Evolutionary conservation across 2,113 vertebrate species (phyloP).

Genomic region (Hystrix cristata): DNA sequence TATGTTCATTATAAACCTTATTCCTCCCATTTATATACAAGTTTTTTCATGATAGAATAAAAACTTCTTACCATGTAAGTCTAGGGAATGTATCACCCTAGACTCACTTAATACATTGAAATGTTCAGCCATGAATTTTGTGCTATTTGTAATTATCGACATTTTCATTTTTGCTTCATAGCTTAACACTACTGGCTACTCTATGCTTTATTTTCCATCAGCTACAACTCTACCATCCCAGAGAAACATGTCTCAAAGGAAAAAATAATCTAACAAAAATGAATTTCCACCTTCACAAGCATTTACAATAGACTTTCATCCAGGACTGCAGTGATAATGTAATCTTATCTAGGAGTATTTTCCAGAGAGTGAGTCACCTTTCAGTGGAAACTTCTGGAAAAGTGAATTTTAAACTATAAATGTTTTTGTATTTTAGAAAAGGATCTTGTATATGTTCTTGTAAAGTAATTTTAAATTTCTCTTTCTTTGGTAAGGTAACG

Average conservation of each 20-base stretch:
- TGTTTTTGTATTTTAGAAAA: not conserved
- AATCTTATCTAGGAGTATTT: not conserved
- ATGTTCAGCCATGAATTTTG: not conserved
- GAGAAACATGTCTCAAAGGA: not conserved
- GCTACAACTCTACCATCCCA: not conserved
- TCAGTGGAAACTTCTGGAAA: conserved; percentile 35
- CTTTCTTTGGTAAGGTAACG: not conserved
- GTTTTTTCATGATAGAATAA: not conserved
- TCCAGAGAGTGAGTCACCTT: not conserved
- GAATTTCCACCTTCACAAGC: not conserved
- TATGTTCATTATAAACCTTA: not conserved
- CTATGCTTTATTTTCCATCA: not conserved
- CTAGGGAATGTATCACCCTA: not conserved
- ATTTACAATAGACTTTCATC: not conserved
- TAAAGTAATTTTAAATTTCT: not conserved
- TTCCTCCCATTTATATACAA: not conserved
- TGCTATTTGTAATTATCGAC: not conserved
- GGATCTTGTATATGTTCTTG: not conserved
- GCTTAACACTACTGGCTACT: not conserved
- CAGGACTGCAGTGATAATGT: not conserved
- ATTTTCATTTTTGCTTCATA: not conserved
- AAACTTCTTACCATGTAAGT: not conserved
- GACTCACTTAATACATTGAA: not conserved
- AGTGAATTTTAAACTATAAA: not conserved
- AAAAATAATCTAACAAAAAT: not conserved